These are phyloP conservation scores for Sorex fumeus DNA, from an alignment of 2,113 vertebrate species.

Conservation along the genomic window DNA sequence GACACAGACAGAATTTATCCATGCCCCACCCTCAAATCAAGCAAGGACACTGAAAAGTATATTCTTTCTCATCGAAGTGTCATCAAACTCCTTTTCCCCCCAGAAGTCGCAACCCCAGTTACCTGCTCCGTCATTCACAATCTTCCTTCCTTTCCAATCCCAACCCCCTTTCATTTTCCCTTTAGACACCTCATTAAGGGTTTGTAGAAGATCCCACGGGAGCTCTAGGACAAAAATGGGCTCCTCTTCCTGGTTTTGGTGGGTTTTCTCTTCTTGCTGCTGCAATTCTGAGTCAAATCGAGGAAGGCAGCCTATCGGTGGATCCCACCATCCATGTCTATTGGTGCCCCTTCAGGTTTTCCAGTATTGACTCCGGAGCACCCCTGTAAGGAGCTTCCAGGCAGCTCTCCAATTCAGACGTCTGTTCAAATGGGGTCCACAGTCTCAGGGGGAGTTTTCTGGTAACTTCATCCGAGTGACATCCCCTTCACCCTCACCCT, in stretches of 20 bases:
- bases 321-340: neutral
- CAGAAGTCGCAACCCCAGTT: too few relatives aligned
- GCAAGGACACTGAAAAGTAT: neutral
- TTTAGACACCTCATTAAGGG: neutral
- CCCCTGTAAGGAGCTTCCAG: too few relatives aligned
- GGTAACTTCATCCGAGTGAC: neutral
- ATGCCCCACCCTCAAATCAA: neutral
- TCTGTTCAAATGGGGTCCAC: neutral
- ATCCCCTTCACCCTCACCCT: neutral
- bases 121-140: neutral
- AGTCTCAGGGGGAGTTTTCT: neutral
- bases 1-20: neutral
- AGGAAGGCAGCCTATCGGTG: too few relatives aligned
- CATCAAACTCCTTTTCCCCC: neutral
- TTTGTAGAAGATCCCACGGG: conserved; percentile 10
- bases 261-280: neutral
- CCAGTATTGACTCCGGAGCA: neutral
- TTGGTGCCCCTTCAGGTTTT: neutral
- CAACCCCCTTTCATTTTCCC: neutral
- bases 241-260: neutral
- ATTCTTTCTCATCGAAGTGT: neutral
- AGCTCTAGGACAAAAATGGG: neutral
- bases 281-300: neutral
- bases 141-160: neutral
- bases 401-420: neutral